A percentile compares a stretch with the other conserved stretches of the same genome.
These are phyloP conservation scores for Dryobates pubescens DNA, from an alignment of 2,797 vertebrate genomes.

Conservation along the genomic window DNA sequence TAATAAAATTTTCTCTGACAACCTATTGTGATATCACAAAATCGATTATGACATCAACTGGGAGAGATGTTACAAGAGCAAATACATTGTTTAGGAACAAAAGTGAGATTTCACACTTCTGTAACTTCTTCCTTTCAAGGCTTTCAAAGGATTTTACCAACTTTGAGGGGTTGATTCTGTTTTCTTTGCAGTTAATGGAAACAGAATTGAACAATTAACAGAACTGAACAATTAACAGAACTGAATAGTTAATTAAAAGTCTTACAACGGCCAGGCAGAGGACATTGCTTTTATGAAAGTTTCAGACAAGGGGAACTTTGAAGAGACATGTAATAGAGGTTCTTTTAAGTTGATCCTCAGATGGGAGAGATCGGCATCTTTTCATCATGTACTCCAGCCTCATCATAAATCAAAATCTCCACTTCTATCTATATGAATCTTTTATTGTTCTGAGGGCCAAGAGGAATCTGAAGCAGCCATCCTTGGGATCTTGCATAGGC, in stretches of 20 bases:
- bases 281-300: not conserved
- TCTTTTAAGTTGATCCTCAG: not conserved
- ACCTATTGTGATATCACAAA: conserved; percentile 34
- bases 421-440: not conserved
- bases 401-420: not conserved
- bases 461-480: not conserved
- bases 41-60: conserved; percentile 28
- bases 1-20: not conserved
- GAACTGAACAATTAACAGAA: no score
- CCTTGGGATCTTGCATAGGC: not conserved
- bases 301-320: not conserved
- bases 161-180: not conserved
- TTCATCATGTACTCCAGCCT: not conserved
- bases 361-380: not conserved
- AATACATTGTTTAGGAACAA: not conserved
- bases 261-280: not conserved
- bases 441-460: not conserved
- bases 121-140: conserved; percentile 2
- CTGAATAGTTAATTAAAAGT: conserved; percentile 6
- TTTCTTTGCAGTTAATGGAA: conserved; percentile 6
- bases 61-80: not conserved
- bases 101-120: not conserved
- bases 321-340: not conserved
- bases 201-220: not conserved
- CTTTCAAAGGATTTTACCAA: conserved; percentile 19